Base-by-base conservation (phyloP, 2,113 vertebrate species). In the Litocranius walleri region DNA sequence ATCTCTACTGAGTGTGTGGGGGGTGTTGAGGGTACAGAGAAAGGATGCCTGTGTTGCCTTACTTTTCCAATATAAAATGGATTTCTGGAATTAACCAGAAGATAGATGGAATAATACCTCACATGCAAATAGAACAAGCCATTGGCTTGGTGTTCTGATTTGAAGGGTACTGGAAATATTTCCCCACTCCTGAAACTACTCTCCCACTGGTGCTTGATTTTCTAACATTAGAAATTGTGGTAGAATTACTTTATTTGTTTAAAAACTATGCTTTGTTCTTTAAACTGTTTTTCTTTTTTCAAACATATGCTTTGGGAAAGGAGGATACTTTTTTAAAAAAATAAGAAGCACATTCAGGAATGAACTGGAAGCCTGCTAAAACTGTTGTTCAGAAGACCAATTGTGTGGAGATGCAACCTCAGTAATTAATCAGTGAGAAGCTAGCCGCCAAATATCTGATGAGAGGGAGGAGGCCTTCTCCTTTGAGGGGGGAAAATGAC, bases 351-450 rank as follows among this genome's bases (percentile, higher is more conserved):
- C 48, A 92, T 96, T 96, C 50, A 54, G 56, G 83, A 96, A 90
- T 43, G 48, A 97, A 83, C 61, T 96, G 85, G 88, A 94, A 97
- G 91, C 95, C 57, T 93, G 62, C 71, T 96, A 95, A 74, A 95
- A 84, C 43, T 80, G 78, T 84, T 94, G 56, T 95, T 96, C 95
- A 90, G 78, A 89, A 94, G 78, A 89, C 50, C 88, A 92, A 61
- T 95, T 96, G 77, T 82, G 92, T 96, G 61, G 71, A 89, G 92
- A 96, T 91, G 52, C 13, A 33, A 86, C 92, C 77, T 97, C 36
- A 61, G 95, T 96, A 97, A 98, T 98, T 96, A 97, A 97, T 98
- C 97, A 98, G 92, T 74, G 82, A 95, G 57, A 86, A 80, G 94
- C 92, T 92, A 91, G 77, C 94, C 74, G 97, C 97, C 97, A 98